These are phyloP conservation scores for Stegodyphus dumicola DNA, from an alignment of 1,140 invertebrate genomes.

Conservation along the genomic window DNA sequence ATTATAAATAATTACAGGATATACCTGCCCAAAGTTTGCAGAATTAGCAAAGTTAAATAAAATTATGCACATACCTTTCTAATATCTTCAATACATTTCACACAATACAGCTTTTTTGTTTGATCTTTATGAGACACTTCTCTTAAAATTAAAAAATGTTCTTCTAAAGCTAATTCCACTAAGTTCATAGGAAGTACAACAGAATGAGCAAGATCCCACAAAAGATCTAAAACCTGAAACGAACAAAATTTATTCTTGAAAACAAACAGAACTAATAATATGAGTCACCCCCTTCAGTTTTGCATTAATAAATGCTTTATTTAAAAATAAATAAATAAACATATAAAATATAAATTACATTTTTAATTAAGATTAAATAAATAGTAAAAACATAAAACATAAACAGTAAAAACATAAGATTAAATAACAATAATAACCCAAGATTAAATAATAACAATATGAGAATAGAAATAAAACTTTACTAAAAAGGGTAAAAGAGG, in stretches of 20 bases:
- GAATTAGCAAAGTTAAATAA: no score
- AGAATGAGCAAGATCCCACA: conserved; percentile 72
- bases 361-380: no score
- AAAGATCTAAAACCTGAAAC: conserved; percentile 69
- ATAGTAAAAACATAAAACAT: no score
- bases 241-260: not conserved
- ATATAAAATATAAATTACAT: no score
- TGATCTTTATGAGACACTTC: conserved; percentile 70
- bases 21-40: no score
- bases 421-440: no score
- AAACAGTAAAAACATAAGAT: no score
- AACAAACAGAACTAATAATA: not conserved
- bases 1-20: no score
- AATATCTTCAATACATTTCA: conserved; percentile 72
- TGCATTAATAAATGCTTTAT: not conserved
- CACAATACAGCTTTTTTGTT: conserved; percentile 70
- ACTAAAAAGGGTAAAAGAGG: no score
- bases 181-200: conserved; percentile 68
- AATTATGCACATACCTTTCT: conserved; percentile 66
- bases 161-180: conserved; percentile 70
- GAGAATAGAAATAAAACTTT: no score
- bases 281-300: no score
- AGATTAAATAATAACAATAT: no score
- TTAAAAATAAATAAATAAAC: conserved; percentile 7
- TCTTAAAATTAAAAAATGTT: conserved; percentile 71